These are phyloP conservation scores for Chelon auratus DNA, from an alignment of 2,797 vertebrate genomes.

Conservation along the genomic window DNA sequence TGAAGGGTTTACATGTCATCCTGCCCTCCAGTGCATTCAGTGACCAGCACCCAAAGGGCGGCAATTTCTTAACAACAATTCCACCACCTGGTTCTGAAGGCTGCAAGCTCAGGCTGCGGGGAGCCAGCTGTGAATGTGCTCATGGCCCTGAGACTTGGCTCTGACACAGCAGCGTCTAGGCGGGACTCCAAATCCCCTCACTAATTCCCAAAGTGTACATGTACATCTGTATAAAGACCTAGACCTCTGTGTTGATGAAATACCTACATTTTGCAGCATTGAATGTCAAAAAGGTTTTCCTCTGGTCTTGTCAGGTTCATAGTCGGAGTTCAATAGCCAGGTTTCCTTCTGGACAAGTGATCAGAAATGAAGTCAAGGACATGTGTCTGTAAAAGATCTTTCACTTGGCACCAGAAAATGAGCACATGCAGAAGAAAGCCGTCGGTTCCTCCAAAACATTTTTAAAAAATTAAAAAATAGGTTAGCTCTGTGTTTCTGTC, in stretches of 20 bases:
- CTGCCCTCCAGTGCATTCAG: conserved; percentile 1
- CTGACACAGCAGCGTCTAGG: conserved; percentile 57
- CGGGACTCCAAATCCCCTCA: conserved; percentile 55
- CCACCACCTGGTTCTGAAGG: conserved; percentile 53
- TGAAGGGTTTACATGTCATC: conserved; percentile 25
- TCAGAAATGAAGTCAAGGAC: conserved; percentile 1
- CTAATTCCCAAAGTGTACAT: conserved; percentile 40
- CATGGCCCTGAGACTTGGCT: conserved; percentile 72
- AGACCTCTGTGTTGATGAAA: not conserved
- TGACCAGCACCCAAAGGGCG: conserved; percentile 47
- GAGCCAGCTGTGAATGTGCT: conserved; percentile 80
- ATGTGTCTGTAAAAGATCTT: not conserved
- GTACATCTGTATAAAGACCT: conserved; percentile 26
- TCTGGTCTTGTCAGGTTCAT: not conserved
- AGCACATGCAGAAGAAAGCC: conserved; percentile 3
- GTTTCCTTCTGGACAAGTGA: conserved; percentile 2
- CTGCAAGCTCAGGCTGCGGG: conserved; percentile 61
- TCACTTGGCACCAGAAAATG: not conserved
- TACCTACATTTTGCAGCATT: not conserved
- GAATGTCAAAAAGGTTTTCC: not conserved
- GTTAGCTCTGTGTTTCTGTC: too few relatives aligned
- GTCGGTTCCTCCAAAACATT: not conserved
- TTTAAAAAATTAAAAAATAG: not conserved
- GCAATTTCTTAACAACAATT: conserved; percentile 55
- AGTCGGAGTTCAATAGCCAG: not conserved